Percentiles rank a stretch among this genome's conserved stretches.
Evolutionary conservation across 1,140 invertebrate genomes (phyloP).

Genomic region (Bemisia tabaci): DNA sequence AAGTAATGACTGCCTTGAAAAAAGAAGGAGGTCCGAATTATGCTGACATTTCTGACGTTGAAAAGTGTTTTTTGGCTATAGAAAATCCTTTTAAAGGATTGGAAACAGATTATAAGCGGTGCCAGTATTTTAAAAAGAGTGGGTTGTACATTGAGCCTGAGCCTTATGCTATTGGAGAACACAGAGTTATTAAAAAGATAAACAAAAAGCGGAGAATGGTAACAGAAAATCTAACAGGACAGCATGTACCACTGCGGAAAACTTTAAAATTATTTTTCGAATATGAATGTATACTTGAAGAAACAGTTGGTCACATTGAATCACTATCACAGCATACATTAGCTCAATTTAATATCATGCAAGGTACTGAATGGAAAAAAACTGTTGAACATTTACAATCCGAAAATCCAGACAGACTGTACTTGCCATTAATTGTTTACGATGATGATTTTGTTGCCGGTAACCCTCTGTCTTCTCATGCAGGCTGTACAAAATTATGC

Average conservation of each 20-base stretch:
- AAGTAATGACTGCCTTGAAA: too few relatives aligned
- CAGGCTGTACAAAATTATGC: constrained; percentile 12
- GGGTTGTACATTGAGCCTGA: not conserved
- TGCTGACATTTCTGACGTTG: too few relatives aligned
- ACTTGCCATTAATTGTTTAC: constrained; percentile 18
- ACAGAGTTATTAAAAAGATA: too few relatives aligned
- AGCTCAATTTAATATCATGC: constrained; percentile 21
- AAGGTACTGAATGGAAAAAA: constrained; percentile 24
- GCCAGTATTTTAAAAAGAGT: not conserved
- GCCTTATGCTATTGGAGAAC: too few relatives aligned
- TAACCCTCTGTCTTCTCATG: constrained; percentile 16
- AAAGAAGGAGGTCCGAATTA: too few relatives aligned
- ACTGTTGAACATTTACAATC: constrained; percentile 13
- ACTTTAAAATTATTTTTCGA: constrained; percentile 4
- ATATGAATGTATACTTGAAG: not conserved
- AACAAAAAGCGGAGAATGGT: not conserved
- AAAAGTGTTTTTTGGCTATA: not conserved
- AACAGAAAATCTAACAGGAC: not conserved
- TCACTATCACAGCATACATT: not conserved
- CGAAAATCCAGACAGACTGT: too few relatives aligned
- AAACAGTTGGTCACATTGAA: not conserved
- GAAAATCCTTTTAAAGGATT: not conserved
- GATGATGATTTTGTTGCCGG: constrained; percentile 17
- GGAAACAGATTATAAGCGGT: not conserved
- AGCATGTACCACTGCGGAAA: not conserved